Percentiles rank a stretch among this genome's conserved stretches.
Conservation (phyloP, 2,113 vertebrate species). For the Triplophysa rosa region DNA sequence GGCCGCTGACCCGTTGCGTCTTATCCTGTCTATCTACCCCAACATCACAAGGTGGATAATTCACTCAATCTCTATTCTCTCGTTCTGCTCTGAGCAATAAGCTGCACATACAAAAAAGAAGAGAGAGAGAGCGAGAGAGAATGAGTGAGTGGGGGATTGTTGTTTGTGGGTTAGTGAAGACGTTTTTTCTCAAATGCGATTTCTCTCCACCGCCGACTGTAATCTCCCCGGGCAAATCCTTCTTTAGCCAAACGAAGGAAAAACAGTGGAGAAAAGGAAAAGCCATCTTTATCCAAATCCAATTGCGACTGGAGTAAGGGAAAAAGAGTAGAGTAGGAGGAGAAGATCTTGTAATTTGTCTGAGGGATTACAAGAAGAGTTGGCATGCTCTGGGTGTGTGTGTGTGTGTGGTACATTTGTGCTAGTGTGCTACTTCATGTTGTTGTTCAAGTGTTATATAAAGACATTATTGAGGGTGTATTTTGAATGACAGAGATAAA, state of each 20-base stretch:
- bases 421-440: background rate
- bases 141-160: slow-evolving; percentile 10
- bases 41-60: slow-evolving; percentile 37
- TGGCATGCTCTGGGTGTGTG: slow-evolving; percentile 59
- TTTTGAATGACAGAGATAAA: slow-evolving; percentile 22
- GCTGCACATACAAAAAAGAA: slow-evolving; percentile 15
- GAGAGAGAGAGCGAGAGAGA: slow-evolving; percentile 8
- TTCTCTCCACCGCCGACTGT: slow-evolving; percentile 56
- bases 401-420: slow-evolving; percentile 23
- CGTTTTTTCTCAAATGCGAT: slow-evolving; percentile 56
- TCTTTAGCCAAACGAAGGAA: slow-evolving; percentile 76
- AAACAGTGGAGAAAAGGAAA: slow-evolving; percentile 77
- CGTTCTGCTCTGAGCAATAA: background rate
- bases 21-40: slow-evolving; percentile 31
- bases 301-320: slow-evolving; percentile 74
- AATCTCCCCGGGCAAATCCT: slow-evolving; percentile 76
- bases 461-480: background rate
- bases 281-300: slow-evolving; percentile 82
- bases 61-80: slow-evolving; percentile 13
- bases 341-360: slow-evolving; percentile 77
- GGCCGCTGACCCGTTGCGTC: slow-evolving; percentile 63
- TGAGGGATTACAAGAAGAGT: slow-evolving; percentile 77
- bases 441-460: slow-evolving; percentile 12
- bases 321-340: slow-evolving; percentile 66
- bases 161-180: slow-evolving; percentile 58